phyloP scores from a whole-genome alignment of 2,888 invertebrate species.

The Tillus elongatus region DNA sequence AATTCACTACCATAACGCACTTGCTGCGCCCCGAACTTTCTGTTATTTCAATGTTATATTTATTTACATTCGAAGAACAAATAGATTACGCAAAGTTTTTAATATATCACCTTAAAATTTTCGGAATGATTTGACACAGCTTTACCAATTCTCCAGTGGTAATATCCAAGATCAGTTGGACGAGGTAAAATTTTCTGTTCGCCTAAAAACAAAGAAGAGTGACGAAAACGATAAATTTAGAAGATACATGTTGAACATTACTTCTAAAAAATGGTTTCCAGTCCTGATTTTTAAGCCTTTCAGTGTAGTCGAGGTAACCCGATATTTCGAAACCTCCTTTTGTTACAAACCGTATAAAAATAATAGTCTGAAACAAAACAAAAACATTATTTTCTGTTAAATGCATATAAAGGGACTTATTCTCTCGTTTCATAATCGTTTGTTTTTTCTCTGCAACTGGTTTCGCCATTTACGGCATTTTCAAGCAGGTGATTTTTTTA shows the following conservation, averaged over 20 bases:
- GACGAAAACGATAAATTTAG: background rate
- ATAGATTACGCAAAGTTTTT: background rate
- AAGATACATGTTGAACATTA: conserved; percentile 26
- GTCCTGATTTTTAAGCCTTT: conserved; percentile 60
- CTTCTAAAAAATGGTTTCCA: conserved; percentile 67
- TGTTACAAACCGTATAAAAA: conserved; percentile 64
- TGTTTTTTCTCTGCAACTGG: too few relatives aligned
- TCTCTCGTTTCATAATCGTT: too few relatives aligned
- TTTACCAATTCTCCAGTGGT: conserved; percentile 66
- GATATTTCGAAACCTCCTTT: conserved; percentile 70
- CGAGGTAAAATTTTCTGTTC: conserved; percentile 52
- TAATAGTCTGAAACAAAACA: conserved; percentile 55
- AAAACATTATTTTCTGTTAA: conserved; percentile 11
- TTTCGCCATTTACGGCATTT: too few relatives aligned
- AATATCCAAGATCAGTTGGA: conserved; percentile 64
- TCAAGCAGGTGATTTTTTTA: too few relatives aligned
- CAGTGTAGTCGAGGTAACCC: conserved; percentile 74
- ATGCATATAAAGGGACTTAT: too few relatives aligned
- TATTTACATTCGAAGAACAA: background rate
- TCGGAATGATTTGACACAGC: conserved; percentile 62
- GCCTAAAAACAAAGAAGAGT: conserved; percentile 23
- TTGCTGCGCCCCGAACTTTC: too few relatives aligned
- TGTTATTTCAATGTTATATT: too few relatives aligned
- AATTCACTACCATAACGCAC: too few relatives aligned
- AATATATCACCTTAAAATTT: conserved; percentile 59